These are phyloP conservation scores for Isaurus tuberculatus DNA, from an alignment of 92 coral and sea anemone species.

Conservation along the genomic window DNA sequence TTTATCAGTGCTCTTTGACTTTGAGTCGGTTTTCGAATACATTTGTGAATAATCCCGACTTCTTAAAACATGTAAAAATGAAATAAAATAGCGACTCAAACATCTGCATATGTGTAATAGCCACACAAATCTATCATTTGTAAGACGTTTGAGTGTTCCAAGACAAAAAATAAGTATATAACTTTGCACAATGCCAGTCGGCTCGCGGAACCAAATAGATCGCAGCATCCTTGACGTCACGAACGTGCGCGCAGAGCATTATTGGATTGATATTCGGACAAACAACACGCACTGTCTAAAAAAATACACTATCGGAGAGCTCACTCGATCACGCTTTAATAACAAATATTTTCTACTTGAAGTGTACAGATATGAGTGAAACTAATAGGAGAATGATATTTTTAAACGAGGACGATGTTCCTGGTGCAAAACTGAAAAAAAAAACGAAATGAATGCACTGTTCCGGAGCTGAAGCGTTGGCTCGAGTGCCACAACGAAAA, in stretches of 20 bases:
- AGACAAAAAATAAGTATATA: too few species aligned
- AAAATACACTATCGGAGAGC: background rate
- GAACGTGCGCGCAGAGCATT: background rate
- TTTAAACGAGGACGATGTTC: constrained; percentile 18
- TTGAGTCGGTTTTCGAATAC: too few species aligned
- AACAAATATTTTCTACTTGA: background rate
- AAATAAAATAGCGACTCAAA: too few species aligned
- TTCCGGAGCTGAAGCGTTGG: constrained; percentile 21
- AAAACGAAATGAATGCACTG: background rate
- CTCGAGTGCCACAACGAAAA: constrained; percentile 20
- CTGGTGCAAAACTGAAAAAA: constrained; percentile 24
- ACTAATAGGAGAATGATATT: background rate
- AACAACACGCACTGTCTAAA: background rate
- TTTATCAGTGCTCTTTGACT: too few species aligned
- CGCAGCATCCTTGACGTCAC: constrained; percentile 16
- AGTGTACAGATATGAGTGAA: background rate
- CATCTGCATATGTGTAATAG: too few species aligned
- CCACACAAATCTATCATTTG: too few species aligned
- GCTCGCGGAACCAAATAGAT: too few species aligned
- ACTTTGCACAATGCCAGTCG: too few species aligned
- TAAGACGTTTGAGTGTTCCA: too few species aligned
- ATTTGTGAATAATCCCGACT: too few species aligned
- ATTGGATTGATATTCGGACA: constrained; percentile 20
- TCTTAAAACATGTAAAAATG: too few species aligned
- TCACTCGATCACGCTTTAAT: background rate